These are phyloP conservation scores for Holothuria scabra DNA, from an alignment of 53 echinoderm and acorn worm genomes.

Conservation along the genomic window DNA sequence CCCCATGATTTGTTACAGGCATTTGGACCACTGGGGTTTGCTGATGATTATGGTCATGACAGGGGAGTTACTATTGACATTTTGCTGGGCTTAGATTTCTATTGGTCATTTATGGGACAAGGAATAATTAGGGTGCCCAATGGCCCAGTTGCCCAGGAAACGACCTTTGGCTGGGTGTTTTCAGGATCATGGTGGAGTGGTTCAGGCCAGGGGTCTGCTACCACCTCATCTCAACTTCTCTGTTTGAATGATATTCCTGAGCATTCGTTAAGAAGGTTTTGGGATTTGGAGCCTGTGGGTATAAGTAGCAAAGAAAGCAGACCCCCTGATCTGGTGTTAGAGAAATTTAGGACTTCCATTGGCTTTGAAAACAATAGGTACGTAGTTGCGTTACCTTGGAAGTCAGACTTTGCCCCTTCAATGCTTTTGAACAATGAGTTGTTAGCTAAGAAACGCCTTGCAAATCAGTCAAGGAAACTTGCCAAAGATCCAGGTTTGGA, in stretches of 20 bases:
- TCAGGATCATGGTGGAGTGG: too few relatives aligned
- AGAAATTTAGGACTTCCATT: neutral
- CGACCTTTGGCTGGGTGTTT: neutral
- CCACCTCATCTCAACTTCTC: too few relatives aligned
- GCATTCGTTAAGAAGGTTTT: neutral
- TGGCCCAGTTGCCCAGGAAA: too few relatives aligned
- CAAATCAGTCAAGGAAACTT: neutral
- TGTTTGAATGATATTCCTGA: neutral
- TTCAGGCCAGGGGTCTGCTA: too few relatives aligned
- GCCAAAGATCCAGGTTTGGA: neutral
- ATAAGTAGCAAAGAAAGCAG: neutral
- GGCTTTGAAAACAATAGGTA: neutral
- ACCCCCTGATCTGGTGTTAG: too few relatives aligned
- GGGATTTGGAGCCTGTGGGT: conserved; percentile 15
- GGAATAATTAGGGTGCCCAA: too few relatives aligned
- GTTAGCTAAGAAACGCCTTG: neutral
- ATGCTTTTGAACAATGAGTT: neutral
- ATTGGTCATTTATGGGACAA: too few relatives aligned
- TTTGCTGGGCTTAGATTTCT: neutral
- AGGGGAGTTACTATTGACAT: too few relatives aligned
- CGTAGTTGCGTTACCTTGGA: conserved; percentile 8
- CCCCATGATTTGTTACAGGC: too few relatives aligned
- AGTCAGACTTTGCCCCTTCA: neutral
- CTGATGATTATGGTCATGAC: too few relatives aligned
- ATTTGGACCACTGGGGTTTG: too few relatives aligned